Evolutionary conservation across 92 coral and sea anemone species (phyloP).

Genomic region (Diadumene lineata): DNA sequence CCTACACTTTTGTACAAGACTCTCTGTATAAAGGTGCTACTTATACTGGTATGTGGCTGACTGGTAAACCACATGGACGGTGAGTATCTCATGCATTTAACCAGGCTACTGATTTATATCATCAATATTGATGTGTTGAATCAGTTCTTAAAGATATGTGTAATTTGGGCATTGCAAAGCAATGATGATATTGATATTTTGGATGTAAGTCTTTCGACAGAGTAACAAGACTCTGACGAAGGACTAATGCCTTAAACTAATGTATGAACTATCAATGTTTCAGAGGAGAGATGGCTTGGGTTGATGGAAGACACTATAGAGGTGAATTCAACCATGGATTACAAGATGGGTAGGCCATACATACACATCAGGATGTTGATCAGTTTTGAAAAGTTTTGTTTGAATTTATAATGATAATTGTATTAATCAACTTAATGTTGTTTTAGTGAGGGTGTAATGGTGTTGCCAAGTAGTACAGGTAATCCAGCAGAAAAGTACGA

Average conservation of each 20-base stretch:
- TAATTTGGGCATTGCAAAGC: too few relatives aligned
- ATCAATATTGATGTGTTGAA: background rate
- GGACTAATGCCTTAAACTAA: too few relatives aligned
- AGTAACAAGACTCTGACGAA: too few relatives aligned
- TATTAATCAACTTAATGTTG: constrained; percentile 5
- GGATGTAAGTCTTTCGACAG: too few relatives aligned
- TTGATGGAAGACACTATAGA: constrained; percentile 77
- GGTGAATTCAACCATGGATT: constrained; percentile 89
- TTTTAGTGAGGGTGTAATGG: constrained; percentile 81
- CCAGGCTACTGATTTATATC: background rate
- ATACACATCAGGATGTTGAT: too few relatives aligned
- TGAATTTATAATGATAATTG: too few relatives aligned
- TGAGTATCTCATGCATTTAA: constrained; percentile 29
- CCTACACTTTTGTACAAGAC: constrained; percentile 71
- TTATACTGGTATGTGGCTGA: constrained; percentile 95
- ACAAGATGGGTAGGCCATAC: constrained; percentile 85
- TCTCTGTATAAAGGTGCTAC: constrained; percentile 76
- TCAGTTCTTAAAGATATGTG: too few relatives aligned
- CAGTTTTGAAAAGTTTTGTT: too few relatives aligned
- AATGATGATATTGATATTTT: too few relatives aligned
- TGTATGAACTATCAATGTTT: too few relatives aligned
- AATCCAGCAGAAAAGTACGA: constrained; percentile 74
- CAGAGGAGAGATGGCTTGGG: constrained; percentile 95
- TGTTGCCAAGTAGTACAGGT: constrained; percentile 67
- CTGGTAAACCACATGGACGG: constrained; percentile 98